Conservation (phyloP, 2,797 vertebrate genomes). For the Xiphorhynchus erythropygius region DNA sequence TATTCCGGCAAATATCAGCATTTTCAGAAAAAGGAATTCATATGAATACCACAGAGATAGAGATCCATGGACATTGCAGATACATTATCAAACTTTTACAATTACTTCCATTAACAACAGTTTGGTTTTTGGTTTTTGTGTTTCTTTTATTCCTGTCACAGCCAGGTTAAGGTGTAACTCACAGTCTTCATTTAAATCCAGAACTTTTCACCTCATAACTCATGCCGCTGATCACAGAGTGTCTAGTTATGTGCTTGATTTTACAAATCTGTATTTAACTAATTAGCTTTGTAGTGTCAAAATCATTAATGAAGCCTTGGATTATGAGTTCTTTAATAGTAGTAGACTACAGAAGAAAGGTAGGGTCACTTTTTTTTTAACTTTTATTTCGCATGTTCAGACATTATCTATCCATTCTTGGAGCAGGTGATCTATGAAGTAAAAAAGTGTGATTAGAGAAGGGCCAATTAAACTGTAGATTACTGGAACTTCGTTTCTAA, state of each 20-base stretch:
- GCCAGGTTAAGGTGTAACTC: neutral
- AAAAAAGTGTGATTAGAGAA: neutral
- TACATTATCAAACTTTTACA: neutral
- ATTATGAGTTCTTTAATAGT: neutral
- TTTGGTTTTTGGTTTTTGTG: neutral
- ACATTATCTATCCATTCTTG: neutral
- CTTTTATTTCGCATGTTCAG: neutral
- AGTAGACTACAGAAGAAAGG: neutral
- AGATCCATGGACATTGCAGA: neutral
- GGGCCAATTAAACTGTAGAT: neutral
- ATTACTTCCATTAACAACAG: neutral
- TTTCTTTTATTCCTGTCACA: neutral
- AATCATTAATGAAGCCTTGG: neutral
- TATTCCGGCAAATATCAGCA: neutral
- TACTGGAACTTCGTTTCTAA: neutral
- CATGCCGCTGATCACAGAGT: neutral
- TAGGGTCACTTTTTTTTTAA: neutral
- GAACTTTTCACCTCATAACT: neutral
- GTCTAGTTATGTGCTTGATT: neutral
- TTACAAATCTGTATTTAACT: neutral
- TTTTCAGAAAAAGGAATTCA: neutral
- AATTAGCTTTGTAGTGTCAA: neutral
- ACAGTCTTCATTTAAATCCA: neutral
- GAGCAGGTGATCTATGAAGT: neutral
- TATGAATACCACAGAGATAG: neutral